Base-by-base conservation (phyloP, 2,113 vertebrate genomes). In the Sitta europaea region DNA sequence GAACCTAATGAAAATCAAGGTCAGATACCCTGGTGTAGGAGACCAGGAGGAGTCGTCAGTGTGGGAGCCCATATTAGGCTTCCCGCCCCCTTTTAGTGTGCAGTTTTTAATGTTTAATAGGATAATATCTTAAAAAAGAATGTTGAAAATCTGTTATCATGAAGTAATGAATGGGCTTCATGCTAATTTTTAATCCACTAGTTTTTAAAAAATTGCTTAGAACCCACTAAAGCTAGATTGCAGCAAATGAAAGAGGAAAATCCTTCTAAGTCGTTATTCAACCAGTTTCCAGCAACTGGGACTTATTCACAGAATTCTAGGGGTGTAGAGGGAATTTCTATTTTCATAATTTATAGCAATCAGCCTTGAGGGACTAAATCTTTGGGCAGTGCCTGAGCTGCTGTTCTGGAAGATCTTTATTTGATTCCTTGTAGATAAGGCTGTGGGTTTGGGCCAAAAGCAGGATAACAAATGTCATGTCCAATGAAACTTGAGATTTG, bases 1-100 rank as follows among this genome's bases (percentile, higher is more conserved):
- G 88, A 33, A 35, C n/a, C 0, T 72, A 74, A 82, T 71, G 79
- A 95, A 96, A 96, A 95, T 73, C 91, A 90, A 82, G 86, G 93
- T 93, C 74, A 88, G 27, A 61, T 73, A 53, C 61, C 38, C 31
- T 73, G 43, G 9, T 91, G 78, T 20, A 95, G 77, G 92, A 96
- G 88, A 96, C 68, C 10, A 11, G 72, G 88, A 96, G 72, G 68
- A 92, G 88, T 86, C 91, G 88, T 74, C 67, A 50, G 8, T 11
- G 2, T 77, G 45, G 61, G 71, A 90, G 25, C 11, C 45, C 54
- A 9, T 33, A 7, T 65, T 68, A 50, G n/a, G 28, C 35, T 79
- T 76, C 65, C 50, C 25, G 23, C 40, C 43, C 25, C 48, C 48
- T 88, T 78, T 33, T 31, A 57, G 24, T 17, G 24, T 36, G 24